phyloP scores from a whole-genome alignment of 2,113 vertebrate genomes.

The Chascanopsetta lugubris region DNA sequence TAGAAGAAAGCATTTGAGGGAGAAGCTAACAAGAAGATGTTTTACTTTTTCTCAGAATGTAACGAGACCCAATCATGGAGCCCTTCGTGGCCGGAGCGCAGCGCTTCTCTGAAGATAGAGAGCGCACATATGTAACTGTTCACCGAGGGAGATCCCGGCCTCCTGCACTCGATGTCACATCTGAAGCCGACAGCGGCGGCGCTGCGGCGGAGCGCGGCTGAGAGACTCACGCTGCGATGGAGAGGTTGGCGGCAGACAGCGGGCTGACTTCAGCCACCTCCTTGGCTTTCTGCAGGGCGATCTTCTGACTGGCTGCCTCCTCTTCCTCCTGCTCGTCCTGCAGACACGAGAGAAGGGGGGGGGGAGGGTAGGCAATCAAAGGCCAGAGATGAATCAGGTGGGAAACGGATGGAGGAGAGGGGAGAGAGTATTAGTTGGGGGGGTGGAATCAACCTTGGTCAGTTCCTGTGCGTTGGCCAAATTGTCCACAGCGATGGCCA shows the following conservation, averaged over 20 bases:
- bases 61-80: too few relatives aligned
- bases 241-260: conserved; percentile 92
- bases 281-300: conserved; percentile 95
- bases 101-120: too few relatives aligned
- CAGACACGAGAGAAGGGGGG: conserved; percentile 3
- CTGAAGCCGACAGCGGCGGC: background rate
- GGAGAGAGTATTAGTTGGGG: background rate
- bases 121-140: too few relatives aligned
- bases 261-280: conserved; percentile 98
- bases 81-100: too few relatives aligned
- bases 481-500: conserved; percentile 96
- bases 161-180: too few relatives aligned
- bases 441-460: conserved; percentile 84
- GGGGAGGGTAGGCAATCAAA: conserved; percentile 10
- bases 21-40: background rate
- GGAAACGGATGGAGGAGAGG: background rate
- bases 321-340: conserved; percentile 98
- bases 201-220: background rate
- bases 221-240: conserved; percentile 91
- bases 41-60: background rate
- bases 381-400: conserved; percentile 10
- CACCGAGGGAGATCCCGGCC: too few relatives aligned
- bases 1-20: background rate
- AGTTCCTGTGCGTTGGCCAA: conserved; percentile 92
- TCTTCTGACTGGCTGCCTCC: conserved; percentile 92